Conservation (phyloP, 2,113 vertebrate genomes). For the Gobius niger region DNA sequence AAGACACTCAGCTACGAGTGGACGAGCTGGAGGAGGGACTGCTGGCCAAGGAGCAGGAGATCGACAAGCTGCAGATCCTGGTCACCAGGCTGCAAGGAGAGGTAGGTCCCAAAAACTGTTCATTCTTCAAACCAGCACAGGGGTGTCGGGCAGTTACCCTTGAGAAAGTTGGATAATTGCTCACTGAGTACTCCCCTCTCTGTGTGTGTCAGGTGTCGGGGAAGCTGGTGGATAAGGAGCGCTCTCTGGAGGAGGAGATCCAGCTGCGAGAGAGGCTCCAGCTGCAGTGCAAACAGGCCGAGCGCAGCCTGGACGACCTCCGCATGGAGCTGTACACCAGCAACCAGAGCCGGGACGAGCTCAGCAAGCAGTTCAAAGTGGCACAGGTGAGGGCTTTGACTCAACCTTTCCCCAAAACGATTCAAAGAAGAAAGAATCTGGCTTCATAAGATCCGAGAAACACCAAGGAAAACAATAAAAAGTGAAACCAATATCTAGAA, state of each 20-base stretch:
- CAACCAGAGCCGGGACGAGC: slow-evolving; percentile 72
- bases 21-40: slow-evolving; percentile 77
- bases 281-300: slow-evolving; percentile 78
- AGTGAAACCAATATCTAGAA: no score
- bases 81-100: slow-evolving; percentile 74
- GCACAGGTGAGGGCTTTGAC: slow-evolving; percentile 60
- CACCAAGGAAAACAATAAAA: no score
- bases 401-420: no score
- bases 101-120: slow-evolving; percentile 40
- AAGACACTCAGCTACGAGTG: slow-evolving; percentile 64
- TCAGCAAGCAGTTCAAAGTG: slow-evolving; percentile 73
- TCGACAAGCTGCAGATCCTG: slow-evolving; percentile 51
- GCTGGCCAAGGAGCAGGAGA: slow-evolving; percentile 75
- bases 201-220: slow-evolving; percentile 64
- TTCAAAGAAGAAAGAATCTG: no score
- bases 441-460: no score
- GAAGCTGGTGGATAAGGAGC: slow-evolving; percentile 75
- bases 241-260: slow-evolving; percentile 77
- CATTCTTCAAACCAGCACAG: no score
- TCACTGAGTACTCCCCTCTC: not conserved
- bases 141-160: no score
- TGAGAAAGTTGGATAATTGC: no score
- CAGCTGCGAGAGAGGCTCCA: slow-evolving; percentile 75
- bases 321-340: slow-evolving; percentile 74
- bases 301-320: slow-evolving; percentile 74